Conservation (phyloP, 2,888 invertebrate genomes). For the Drosophila histrio region DNA sequence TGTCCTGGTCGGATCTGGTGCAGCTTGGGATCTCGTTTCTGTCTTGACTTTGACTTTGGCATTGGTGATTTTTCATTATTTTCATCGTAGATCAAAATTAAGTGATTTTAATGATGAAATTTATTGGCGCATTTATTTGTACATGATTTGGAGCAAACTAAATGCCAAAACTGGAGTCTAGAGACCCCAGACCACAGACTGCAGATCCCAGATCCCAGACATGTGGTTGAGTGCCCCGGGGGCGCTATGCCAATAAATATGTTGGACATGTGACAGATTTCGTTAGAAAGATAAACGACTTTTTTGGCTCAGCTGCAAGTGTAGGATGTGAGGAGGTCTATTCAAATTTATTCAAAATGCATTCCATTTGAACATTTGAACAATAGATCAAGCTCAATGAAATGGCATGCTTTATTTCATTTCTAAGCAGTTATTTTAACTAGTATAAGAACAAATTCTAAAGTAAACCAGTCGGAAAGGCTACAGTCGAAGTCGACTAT, state of each 20-base stretch:
- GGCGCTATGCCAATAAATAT: slow-evolving; percentile 54
- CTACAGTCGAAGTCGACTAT: no score
- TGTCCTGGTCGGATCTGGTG: slow-evolving; percentile 14
- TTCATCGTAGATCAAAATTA: slow-evolving; percentile 71
- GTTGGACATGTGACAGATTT: slow-evolving; percentile 59
- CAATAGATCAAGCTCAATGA: slow-evolving; percentile 5
- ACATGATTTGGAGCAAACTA: slow-evolving; percentile 51
- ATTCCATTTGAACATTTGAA: not conserved
- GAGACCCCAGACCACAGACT: not conserved
- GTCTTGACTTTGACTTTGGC: slow-evolving; percentile 40
- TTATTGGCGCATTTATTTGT: slow-evolving; percentile 68
- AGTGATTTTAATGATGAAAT: slow-evolving; percentile 74
- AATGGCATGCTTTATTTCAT: not conserved
- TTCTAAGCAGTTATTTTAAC: not conserved
- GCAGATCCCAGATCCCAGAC: not conserved
- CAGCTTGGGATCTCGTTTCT: slow-evolving; percentile 4
- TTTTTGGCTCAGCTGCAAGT: not conserved
- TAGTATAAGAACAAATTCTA: no score
- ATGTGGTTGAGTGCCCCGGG: slow-evolving; percentile 15
- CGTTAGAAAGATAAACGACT: slow-evolving; percentile 37
- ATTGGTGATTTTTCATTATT: slow-evolving; percentile 62
- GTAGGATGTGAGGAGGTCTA: slow-evolving; percentile 36
- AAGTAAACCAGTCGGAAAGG: no score
- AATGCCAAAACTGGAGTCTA: slow-evolving; percentile 19
- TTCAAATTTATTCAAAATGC: not conserved